Evolutionary conservation across 2,113 vertebrate genomes (phyloP), one percentile per base, ranked within the genome.

Genomic region (Copsychus sechellarum): DNA sequence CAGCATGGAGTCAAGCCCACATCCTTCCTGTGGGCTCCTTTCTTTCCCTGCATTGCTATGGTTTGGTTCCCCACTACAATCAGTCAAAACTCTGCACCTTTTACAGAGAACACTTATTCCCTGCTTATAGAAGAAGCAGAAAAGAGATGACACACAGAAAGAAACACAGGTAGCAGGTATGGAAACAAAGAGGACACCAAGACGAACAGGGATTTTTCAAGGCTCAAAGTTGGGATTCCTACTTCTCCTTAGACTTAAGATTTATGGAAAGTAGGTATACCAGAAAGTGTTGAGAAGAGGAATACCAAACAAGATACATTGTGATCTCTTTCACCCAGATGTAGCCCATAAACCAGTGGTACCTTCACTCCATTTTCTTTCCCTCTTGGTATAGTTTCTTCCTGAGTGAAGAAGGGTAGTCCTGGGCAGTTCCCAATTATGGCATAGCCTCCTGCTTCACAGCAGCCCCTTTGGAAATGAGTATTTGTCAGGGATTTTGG

Each of bases 191-290:
- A 74, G 19, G 34, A 60, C 23, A 81, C 38, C 18, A 77, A 65
- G 53, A 80, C 50, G 25, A 90, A 72, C 38, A 80, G 62, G 64
- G 26, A 69, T 65, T 90, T 88, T 88, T 86, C 76, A 71, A 53
- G 54, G 34, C 33, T 92, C 42, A 21, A n/a, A 57, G 42, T 1
- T 47, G 42, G 34, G 18, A 81, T 60, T 91, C 29, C 34, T 60
- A 26, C 23, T 66, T 50, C 18, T 82, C 25, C 71, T 82, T 58
- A 45, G 20, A 79, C 23, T 58, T 92, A 54, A 57, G 18, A 61
- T 77, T 80, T 81, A 23, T 20, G 34, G 26, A 9, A 78, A 85
- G 9, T 74, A 84, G 36, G 36, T 87, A 25, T 24, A 18, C 50
- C 33, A 77, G 50, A 77, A 38, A 45, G 26, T 57, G 23, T 7